These are phyloP conservation scores for Callyntrura guangdongensis DNA, from an alignment of 2,888 invertebrate genomes.

Conservation along the genomic window DNA sequence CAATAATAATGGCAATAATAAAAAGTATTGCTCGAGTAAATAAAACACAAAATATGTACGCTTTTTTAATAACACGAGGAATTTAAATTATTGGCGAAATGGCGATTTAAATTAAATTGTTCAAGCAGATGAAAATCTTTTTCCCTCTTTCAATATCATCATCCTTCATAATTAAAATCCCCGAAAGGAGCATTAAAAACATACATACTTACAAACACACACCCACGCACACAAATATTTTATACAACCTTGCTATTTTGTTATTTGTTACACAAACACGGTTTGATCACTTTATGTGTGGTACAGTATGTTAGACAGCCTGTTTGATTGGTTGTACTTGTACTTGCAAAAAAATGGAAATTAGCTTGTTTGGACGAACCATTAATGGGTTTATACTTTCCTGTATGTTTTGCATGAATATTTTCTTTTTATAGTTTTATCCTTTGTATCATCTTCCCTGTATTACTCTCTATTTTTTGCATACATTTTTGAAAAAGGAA, in stretches of 20 bases:
- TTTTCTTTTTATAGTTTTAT: no score
- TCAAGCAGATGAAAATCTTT: constrained; percentile 18
- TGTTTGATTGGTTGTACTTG: background rate
- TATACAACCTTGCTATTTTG: background rate
- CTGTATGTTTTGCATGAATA: no score
- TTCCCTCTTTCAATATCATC: background rate
- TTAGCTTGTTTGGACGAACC: no score
- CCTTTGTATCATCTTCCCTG: no score
- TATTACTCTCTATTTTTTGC: background rate
- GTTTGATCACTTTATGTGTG: background rate
- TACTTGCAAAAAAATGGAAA: background rate
- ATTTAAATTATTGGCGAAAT: background rate
- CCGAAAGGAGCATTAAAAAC: background rate
- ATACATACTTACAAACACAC: background rate
- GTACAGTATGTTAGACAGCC: background rate
- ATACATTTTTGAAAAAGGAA: background rate
- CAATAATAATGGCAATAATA: background rate
- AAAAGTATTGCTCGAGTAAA: background rate
- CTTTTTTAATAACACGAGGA: background rate
- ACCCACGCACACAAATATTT: background rate
- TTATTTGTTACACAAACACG: background rate
- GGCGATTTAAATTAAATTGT: constrained; percentile 49
- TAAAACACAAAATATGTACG: background rate
- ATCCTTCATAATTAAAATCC: no score
- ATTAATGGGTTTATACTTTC: no score